phyloP scores from a whole-genome alignment of 2,888 invertebrate species.

The Proisotoma minuta region DNA sequence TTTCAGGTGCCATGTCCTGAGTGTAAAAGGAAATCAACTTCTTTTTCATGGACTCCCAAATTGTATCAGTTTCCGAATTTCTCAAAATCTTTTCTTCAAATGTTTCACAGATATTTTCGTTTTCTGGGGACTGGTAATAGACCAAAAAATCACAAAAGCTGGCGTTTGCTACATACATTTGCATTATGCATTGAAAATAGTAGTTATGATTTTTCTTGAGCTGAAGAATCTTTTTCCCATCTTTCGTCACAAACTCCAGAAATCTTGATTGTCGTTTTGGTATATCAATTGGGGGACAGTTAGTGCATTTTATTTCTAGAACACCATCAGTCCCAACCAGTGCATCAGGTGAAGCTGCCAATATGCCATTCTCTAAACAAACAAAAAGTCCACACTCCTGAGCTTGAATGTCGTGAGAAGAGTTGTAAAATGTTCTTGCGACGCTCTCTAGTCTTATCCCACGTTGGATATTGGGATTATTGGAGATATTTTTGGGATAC shows the following conservation, averaged over 20 bases:
- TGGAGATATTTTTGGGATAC: neutral
- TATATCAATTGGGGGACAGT: neutral
- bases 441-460: constrained; percentile 13
- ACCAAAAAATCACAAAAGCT: constrained; percentile 22
- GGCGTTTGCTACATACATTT: constrained; percentile 12
- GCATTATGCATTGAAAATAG: constrained; percentile 21
- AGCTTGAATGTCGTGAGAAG: constrained; percentile 6
- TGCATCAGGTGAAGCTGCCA: constrained; percentile 37
- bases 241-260: neutral
- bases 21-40: constrained; percentile 13
- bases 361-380: constrained; percentile 20
- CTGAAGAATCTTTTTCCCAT: neutral
- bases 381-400: constrained; percentile 25
- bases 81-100: neutral
- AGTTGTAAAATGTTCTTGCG: constrained; percentile 18
- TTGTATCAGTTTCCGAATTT: neutral
- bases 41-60: constrained; percentile 13
- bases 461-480: neutral
- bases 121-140: neutral
- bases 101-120: neutral
- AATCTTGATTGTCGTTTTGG: neutral
- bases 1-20: constrained; percentile 20
- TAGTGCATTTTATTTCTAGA: constrained; percentile 22
- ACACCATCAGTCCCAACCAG: constrained; percentile 15
- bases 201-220: constrained; percentile 10